Evolutionary conservation across 1,140 invertebrate genomes (phyloP).

Genomic region (Cyrtorhinus lividipennis): DNA sequence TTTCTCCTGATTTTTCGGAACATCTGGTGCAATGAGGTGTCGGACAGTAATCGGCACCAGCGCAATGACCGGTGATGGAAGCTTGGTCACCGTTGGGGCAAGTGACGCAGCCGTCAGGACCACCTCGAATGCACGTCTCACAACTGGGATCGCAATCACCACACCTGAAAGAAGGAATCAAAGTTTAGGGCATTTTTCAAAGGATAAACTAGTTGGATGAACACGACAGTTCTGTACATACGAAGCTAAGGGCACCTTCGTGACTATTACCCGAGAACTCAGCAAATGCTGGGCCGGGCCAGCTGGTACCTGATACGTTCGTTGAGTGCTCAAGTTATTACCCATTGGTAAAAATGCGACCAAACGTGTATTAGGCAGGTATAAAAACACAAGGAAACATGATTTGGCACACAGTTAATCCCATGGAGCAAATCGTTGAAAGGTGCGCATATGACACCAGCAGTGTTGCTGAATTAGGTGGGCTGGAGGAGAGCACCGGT

Average conservation of each 20-base stretch:
- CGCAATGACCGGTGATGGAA: conserved; percentile 30
- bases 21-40: conserved; percentile 31
- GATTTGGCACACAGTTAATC: background rate
- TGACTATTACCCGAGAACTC: too few relatives aligned
- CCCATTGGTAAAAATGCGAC: background rate
- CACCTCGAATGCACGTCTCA: conserved; percentile 63
- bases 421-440: too few relatives aligned
- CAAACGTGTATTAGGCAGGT: background rate
- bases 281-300: too few relatives aligned
- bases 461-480: too few relatives aligned
- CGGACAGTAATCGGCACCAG: conserved; percentile 47
- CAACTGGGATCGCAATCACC: conserved; percentile 57
- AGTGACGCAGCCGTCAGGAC: conserved; percentile 60
- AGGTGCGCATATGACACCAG: too few relatives aligned
- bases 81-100: conserved; percentile 33
- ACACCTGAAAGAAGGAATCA: conserved; percentile 10
- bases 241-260: too few relatives aligned
- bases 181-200: background rate
- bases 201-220: background rate
- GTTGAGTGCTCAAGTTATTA: too few relatives aligned
- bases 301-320: too few relatives aligned
- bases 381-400: background rate
- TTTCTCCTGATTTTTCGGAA: background rate
- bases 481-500: too few relatives aligned
- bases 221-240: too few relatives aligned